Base-by-base conservation (phyloP, 1,140 invertebrate species). In the Drosophila prosaltans region DNA sequence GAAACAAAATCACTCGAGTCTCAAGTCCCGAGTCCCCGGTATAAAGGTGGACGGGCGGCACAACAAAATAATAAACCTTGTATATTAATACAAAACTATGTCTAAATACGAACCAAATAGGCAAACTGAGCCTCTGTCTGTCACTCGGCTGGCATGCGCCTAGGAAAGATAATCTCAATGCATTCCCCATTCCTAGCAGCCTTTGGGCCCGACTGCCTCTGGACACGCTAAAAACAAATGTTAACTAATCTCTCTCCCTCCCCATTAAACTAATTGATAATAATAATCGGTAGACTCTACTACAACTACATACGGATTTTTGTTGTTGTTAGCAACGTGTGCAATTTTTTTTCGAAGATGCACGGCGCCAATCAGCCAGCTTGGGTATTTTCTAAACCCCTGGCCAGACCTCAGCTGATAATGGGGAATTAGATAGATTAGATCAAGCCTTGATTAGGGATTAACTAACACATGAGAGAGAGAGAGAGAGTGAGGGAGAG, bases 221-320 rank as follows among this genome's bases (percentile, higher is more conserved):
- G 66, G 69, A 80, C 83, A 88, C 83, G 83, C 84, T 88, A 51
- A 88, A 88, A 88, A 88, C 83, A 88, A 88, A 88, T 88, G 83
- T 69, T 83, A 72, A 72, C 73, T 83, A 88, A 88, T 88, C 83
- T 67, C 32, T 24, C 16, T 16, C 16, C 16, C 16, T 16, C 16
- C 26, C 3, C 64, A 65, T 78, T 77, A 74, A 82, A 71, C 65
- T 62, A 60, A 74, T 75, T 89, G 73, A 88, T 88, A 88, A 80
- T 85, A 45, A 40, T 39, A 54, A 65, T 72, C 45, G 45, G 45
- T 51, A 51, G 45, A 51, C 45, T 16, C 16, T 16, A 16, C 16
- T 51, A 51, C 24, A 51, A 51, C 21, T 51, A 21, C 45, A 51
- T 48, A 21, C 45, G 45, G 45, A 51, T 51, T 51, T 51, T 51